Evolutionary conservation across 2,113 vertebrate species (phyloP).

Genomic region (Stomatorhinus ivindoensis): DNA sequence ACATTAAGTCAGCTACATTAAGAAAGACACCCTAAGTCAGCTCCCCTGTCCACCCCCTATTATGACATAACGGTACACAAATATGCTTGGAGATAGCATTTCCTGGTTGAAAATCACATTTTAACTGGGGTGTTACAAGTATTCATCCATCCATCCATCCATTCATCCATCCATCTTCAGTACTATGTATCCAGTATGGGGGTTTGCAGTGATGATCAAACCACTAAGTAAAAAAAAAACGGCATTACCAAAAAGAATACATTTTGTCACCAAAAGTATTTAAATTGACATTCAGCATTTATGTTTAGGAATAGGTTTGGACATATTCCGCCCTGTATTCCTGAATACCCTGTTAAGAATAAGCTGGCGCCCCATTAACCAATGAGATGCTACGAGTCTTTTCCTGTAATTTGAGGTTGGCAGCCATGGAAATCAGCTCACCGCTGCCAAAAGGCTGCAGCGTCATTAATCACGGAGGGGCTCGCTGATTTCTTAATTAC

Average conservation of each 20-base stretch:
- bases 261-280: neutral
- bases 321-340: neutral
- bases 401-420: neutral
- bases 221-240: neutral
- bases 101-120: neutral
- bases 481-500: conserved; percentile 20
- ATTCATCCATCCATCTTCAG: neutral
- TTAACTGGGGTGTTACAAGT: neutral
- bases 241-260: neutral
- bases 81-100: neutral
- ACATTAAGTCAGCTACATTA: no score
- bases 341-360: neutral
- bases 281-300: neutral
- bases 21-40: no score
- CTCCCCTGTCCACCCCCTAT: no score
- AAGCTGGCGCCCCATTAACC: neutral
- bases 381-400: neutral
- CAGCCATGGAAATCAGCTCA: conserved; percentile 2
- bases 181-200: neutral
- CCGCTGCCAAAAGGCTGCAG: neutral
- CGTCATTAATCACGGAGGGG: conserved; percentile 23
- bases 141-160: neutral
- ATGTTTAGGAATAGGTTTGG: neutral
- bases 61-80: no score
- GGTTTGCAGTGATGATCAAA: neutral